Conservation (phyloP, 2,113 vertebrate genomes). For the Psilopogon haemacephalus region DNA sequence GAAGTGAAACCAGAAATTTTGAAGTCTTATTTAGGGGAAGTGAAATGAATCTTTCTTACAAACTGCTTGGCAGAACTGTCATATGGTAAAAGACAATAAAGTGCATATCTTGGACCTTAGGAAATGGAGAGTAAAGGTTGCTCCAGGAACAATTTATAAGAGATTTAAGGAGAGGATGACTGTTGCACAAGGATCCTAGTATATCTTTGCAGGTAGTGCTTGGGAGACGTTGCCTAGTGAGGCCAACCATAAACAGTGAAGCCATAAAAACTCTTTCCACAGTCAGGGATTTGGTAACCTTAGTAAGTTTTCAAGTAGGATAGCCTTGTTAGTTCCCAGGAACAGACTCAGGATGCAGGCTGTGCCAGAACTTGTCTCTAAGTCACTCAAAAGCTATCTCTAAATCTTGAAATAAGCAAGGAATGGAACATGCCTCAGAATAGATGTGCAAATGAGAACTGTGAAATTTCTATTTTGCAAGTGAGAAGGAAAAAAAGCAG, state of each 20-base stretch:
- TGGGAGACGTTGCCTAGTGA: neutral
- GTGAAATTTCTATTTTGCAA: neutral
- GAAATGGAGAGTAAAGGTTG: neutral
- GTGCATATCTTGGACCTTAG: neutral
- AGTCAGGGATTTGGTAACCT: neutral
- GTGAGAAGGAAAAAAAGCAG: neutral
- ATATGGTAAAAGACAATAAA: neutral
- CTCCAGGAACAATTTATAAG: neutral
- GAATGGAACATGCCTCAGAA: fast-evolving
- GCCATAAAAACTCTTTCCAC: neutral
- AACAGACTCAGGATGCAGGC: neutral
- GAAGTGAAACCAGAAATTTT: neutral
- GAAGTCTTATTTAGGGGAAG: neutral
- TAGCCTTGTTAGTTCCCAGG: fast-evolving
- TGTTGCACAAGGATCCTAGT: fast-evolving
- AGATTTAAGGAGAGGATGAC: neutral
- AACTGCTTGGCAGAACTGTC: neutral
- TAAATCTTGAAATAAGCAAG: neutral
- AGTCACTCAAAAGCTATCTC: neutral
- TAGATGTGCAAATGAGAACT: neutral
- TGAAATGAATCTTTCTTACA: neutral
- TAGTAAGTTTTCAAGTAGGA: neutral
- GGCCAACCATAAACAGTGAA: neutral
- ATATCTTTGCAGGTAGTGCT: neutral
- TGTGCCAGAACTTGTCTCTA: neutral